Percentiles rank a stretch among this genome's conserved stretches.
Conservation (phyloP, 2,113 vertebrate genomes). For the Chionodraco myersi region DNA sequence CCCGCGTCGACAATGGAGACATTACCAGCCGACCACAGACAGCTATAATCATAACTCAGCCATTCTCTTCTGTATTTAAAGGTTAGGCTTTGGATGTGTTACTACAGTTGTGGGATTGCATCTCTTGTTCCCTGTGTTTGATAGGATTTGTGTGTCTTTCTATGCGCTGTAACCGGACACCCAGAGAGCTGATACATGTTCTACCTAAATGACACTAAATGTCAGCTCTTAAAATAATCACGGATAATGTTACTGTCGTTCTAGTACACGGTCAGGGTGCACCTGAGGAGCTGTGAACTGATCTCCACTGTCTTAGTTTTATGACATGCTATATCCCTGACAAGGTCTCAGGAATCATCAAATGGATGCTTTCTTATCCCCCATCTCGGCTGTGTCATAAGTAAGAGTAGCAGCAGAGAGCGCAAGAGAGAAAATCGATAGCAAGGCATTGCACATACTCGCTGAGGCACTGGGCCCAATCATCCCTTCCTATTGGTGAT, state of each 20-base stretch:
- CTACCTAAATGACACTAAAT: slow-evolving; percentile 42
- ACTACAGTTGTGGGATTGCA: slow-evolving; percentile 45
- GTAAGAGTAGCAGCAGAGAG: slow-evolving; percentile 74
- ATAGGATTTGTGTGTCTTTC: slow-evolving; percentile 57
- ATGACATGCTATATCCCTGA: slow-evolving; percentile 72
- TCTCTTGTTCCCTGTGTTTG: slow-evolving; percentile 46
- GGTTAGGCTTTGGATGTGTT: slow-evolving; percentile 59
- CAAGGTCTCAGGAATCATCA: slow-evolving; percentile 78
- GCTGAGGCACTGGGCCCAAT: slow-evolving; percentile 65
- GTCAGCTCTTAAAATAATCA: slow-evolving; percentile 55
- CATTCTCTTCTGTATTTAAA: slow-evolving; percentile 60
- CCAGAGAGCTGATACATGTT: slow-evolving; percentile 44
- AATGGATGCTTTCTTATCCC: slow-evolving; percentile 74
- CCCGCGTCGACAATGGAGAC: slow-evolving; percentile 27
- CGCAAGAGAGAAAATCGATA: slow-evolving; percentile 81
- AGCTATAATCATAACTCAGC: slow-evolving; percentile 64
- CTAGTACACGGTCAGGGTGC: slow-evolving; percentile 19
- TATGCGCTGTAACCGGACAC: slow-evolving; percentile 42
- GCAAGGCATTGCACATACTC: slow-evolving; percentile 66
- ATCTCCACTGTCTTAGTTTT: slow-evolving; percentile 63
- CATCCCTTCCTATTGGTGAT: slow-evolving; percentile 73
- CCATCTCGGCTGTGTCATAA: slow-evolving; percentile 76
- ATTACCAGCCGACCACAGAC: slow-evolving; percentile 59
- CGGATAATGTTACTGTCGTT: slow-evolving; percentile 27
- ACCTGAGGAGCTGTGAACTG: slow-evolving; percentile 51